Evolutionary conservation across 2,888 invertebrate genomes (phyloP).

Genomic region (Diadegma fenestrale): DNA sequence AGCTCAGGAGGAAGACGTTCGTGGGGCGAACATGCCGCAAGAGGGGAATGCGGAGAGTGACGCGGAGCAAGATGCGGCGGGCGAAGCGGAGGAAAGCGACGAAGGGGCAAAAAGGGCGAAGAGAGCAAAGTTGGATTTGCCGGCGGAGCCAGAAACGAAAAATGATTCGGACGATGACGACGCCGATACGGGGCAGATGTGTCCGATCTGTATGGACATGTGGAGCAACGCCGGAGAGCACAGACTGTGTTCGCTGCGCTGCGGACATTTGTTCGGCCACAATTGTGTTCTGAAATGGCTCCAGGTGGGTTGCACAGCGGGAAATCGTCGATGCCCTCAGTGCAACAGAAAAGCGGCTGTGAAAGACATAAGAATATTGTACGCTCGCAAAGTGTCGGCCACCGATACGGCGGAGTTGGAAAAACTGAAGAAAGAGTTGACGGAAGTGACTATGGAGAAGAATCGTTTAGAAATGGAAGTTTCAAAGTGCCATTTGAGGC

Average conservation of each 20-base stretch:
- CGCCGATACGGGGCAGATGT: constrained; percentile 82
- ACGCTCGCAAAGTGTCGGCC: constrained; percentile 91
- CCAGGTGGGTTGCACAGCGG: constrained; percentile 84
- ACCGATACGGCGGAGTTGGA: constrained; percentile 93
- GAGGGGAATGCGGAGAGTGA: constrained; percentile 24
- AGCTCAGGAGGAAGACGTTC: neutral
- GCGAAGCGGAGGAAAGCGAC: constrained; percentile 30
- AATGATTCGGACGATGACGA: constrained; percentile 53
- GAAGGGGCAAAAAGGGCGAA: constrained; percentile 28
- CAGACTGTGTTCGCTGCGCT: constrained; percentile 93
- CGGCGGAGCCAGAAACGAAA: constrained; percentile 24
- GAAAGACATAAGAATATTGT: constrained; percentile 91
- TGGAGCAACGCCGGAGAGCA: constrained; percentile 96
- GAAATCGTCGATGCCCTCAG: constrained; percentile 92
- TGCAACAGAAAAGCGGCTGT: constrained; percentile 91
- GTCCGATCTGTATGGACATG: constrained; percentile 95
- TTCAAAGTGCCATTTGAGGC: constrained; percentile 85
- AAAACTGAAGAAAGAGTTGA: constrained; percentile 83
- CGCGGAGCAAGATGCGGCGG: neutral
- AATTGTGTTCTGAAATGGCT: constrained; percentile 93
- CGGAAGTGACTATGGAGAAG: constrained; percentile 86
- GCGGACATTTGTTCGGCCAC: constrained; percentile 96
- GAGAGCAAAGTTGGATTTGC: constrained; percentile 44
- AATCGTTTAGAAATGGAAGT: constrained; percentile 88
- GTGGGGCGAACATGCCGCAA: neutral